A percentile compares a stretch with the other conserved stretches of the same genome.
Evolutionary conservation across 1,140 invertebrate species (phyloP).

Genomic region (Zeugodacus cucurbitae): DNA sequence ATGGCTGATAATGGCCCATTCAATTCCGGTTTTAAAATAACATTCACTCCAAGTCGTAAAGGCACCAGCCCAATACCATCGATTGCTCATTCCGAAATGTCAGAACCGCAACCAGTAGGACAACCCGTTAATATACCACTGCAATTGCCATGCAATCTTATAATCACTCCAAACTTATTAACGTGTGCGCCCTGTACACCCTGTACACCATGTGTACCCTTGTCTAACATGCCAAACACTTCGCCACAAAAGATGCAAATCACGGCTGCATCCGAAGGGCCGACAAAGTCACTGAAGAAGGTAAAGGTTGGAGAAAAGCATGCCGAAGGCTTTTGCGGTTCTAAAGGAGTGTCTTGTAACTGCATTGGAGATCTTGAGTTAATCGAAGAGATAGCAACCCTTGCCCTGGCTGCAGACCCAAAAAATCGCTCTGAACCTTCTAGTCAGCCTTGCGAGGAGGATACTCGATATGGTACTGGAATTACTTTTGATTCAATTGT

Average conservation of each 20-base stretch:
- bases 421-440: background rate
- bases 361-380: constrained; percentile 10
- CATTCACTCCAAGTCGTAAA: background rate
- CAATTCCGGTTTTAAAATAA: background rate
- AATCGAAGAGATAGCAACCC: constrained; percentile 8
- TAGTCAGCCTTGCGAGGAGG: background rate
- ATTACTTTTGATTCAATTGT: too few species aligned
- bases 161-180: background rate
- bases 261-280: background rate
- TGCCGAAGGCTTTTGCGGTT: background rate
- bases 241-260: background rate
- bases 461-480: background rate
- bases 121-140: background rate
- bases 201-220: background rate
- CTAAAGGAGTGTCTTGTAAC: background rate
- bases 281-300: background rate
- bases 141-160: constrained; percentile 16
- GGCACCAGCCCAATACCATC: background rate
- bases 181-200: background rate
- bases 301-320: background rate
- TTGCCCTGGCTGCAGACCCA: background rate
- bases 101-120: background rate
- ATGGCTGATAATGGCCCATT: background rate
- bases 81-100: background rate
- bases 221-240: background rate